Percentiles rank a stretch among this genome's conserved stretches.
Conservation (phyloP, 1,140 invertebrate genomes). For the Solenopsis invicta region DNA sequence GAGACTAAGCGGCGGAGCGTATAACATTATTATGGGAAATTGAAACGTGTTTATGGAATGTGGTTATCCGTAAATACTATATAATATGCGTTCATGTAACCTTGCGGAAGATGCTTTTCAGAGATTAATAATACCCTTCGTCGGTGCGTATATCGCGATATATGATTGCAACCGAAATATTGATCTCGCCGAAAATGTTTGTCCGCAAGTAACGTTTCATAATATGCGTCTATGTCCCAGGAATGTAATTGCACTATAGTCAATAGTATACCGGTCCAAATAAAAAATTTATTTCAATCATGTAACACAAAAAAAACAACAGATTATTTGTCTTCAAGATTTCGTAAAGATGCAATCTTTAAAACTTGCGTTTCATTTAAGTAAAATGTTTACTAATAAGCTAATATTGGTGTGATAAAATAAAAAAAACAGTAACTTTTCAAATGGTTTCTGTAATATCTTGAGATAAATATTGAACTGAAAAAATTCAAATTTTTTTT, state of each 20-base stretch:
- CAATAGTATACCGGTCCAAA: not conserved
- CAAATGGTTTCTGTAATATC: not conserved
- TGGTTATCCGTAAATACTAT: slow-evolving; percentile 69
- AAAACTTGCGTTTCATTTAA: not conserved
- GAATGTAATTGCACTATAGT: not conserved
- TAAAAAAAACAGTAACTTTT: not conserved
- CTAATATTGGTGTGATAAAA: not conserved
- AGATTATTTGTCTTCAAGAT: not conserved
- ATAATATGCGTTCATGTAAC: slow-evolving; percentile 59
- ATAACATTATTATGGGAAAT: slow-evolving; percentile 71
- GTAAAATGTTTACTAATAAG: too few species aligned
- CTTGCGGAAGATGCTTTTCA: slow-evolving; percentile 42
- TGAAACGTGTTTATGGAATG: slow-evolving; percentile 78
- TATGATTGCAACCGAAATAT: slow-evolving; percentile 40
- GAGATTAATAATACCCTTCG: slow-evolving; percentile 59
- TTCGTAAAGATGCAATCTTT: not conserved
- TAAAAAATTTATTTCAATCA: not conserved
- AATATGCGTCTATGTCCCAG: not conserved
- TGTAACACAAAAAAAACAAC: not conserved
- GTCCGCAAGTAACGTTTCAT: not conserved
- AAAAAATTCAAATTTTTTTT: not conserved
- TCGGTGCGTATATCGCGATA: slow-evolving; percentile 27
- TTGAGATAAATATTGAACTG: not conserved
- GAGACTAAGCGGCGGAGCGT: slow-evolving; percentile 24
- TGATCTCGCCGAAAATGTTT: slow-evolving; percentile 11